Base-by-base conservation (phyloP, 1,140 invertebrate species). In the Caenorhabditis brenneri region DNA sequence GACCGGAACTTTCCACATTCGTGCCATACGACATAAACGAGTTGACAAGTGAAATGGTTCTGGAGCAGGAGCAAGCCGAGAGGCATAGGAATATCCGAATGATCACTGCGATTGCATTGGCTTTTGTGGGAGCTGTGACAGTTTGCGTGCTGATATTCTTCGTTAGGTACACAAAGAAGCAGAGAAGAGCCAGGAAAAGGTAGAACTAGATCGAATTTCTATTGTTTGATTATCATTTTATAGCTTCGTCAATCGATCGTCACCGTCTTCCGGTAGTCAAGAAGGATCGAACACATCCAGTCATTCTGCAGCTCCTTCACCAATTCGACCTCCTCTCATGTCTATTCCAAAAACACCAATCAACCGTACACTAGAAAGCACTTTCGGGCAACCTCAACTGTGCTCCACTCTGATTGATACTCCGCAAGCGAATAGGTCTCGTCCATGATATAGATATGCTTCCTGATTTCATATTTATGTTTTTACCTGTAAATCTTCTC, bases 21-120 rank as follows among this genome's bases (percentile, higher is more conserved):
- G 84, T 88, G 2, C 90, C 89, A 7, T 90, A 90, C 69, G 89
- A 90, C 74, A 88, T 90, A 83, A 90, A 89, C 74, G 58, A 88
- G 31, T 48, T 90, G 15, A 87, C 89, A 29, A 81, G 79, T 51
- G 89, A 91, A 29, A 78, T 91, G 42, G 79, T 89, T 27, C 58
- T 88, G 39, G 74, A 87, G 24, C 80, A 86, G 12, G 82, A 81
- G 22, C 49, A 79, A 10, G 74, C 55, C n/a, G 74, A 81, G 29
- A 55, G 81, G 53, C 51, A 53, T 80, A 33, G 51, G 15, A 51
- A 80, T 53, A 49, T 74, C 78, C 79, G 88, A 31, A 60, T 89
- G n/a, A 87, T 80, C 83, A 86, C 88, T 31, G 89, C 88, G 15
- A 84, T 90, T 53, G 88, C 85, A 22, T 74, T 90, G 19, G 89